Evolutionary conservation across 2,113 vertebrate species (phyloP).

Genomic region (Cranoglanis bouderius): DNA sequence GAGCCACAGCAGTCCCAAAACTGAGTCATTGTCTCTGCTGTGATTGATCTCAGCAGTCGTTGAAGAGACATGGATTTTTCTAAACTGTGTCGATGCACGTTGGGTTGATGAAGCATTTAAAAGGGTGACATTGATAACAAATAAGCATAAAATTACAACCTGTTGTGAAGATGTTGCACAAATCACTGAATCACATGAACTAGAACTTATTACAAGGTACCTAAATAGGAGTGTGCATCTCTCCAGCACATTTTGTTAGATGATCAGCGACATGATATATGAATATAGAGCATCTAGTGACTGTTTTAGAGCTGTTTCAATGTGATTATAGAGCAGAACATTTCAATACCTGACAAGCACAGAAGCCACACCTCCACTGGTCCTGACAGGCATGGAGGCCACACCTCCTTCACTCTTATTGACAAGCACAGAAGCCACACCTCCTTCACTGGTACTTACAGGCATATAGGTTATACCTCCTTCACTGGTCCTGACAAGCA

Average conservation of each 20-base stretch:
- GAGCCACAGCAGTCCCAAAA: not conserved
- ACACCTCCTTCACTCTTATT: not conserved
- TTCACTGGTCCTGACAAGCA: not conserved
- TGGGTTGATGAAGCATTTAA: conserved; percentile 9
- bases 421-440: not conserved
- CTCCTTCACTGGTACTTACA: not conserved
- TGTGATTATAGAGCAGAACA: not conserved
- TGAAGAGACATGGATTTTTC: conserved; percentile 25
- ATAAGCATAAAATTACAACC: conserved; percentile 2
- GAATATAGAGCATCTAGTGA: not conserved
- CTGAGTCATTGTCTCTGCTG: not conserved
- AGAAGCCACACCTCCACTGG: not conserved
- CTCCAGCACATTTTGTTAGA: not conserved
- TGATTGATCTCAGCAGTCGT: conserved; percentile 7
- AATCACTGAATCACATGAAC: not conserved
- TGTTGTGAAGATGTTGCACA: not conserved
- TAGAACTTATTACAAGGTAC: not conserved
- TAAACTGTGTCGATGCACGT: not conserved
- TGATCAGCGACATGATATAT: not conserved
- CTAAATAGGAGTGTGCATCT: not conserved
- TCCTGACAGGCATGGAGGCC: not conserved
- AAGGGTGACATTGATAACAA: not conserved
- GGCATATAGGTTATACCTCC: not conserved
- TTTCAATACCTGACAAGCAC: not conserved
- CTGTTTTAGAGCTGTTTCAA: not conserved